Percentiles rank a stretch among this genome's conserved stretches.
These are phyloP conservation scores for Pandemis cinnamomeana DNA, from an alignment of 2,888 invertebrate genomes.

Conservation along the genomic window DNA sequence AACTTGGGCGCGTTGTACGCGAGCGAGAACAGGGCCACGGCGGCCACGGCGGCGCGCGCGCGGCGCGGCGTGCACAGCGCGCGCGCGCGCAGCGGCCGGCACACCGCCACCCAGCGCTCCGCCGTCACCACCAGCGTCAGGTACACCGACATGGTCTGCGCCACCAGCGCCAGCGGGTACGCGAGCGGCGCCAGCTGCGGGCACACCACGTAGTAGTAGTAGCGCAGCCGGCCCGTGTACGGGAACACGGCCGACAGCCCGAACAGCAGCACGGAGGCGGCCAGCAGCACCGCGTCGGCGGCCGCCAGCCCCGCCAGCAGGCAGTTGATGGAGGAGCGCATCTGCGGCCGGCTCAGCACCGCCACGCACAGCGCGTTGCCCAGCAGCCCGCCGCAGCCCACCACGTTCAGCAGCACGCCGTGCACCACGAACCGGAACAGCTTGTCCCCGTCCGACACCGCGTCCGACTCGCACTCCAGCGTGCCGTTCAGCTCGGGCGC, in stretches of 20 bases:
- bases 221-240: slow-evolving; percentile 90
- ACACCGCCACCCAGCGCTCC: slow-evolving; percentile 97
- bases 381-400: slow-evolving; percentile 93
- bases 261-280: slow-evolving; percentile 94
- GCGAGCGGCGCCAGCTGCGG: slow-evolving; percentile 92
- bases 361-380: slow-evolving; percentile 96
- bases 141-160: slow-evolving; percentile 97
- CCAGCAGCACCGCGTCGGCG: slow-evolving; percentile 95
- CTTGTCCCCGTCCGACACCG: slow-evolving; percentile 76
- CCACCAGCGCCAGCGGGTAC: slow-evolving; percentile 93
- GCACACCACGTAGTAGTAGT: slow-evolving; percentile 91
- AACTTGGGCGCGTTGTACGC: slow-evolving; percentile 94
- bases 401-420: slow-evolving; percentile 91
- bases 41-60: slow-evolving; percentile 91
- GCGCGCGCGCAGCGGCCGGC: slow-evolving; percentile 94
- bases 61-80: slow-evolving; percentile 95
- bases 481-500: slow-evolving; percentile 47
- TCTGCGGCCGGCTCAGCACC: slow-evolving; percentile 95
- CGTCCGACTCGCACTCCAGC: slow-evolving; percentile 70
- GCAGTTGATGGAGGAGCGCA: slow-evolving; percentile 98
- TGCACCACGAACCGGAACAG: slow-evolving; percentile 92
- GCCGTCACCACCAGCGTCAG: slow-evolving; percentile 95
- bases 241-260: slow-evolving; percentile 94
- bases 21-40: slow-evolving; percentile 91
- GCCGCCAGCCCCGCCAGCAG: slow-evolving; percentile 96